phyloP scores from a whole-genome alignment of 2,888 invertebrate genomes.

The Seladonia tumulorum region DNA sequence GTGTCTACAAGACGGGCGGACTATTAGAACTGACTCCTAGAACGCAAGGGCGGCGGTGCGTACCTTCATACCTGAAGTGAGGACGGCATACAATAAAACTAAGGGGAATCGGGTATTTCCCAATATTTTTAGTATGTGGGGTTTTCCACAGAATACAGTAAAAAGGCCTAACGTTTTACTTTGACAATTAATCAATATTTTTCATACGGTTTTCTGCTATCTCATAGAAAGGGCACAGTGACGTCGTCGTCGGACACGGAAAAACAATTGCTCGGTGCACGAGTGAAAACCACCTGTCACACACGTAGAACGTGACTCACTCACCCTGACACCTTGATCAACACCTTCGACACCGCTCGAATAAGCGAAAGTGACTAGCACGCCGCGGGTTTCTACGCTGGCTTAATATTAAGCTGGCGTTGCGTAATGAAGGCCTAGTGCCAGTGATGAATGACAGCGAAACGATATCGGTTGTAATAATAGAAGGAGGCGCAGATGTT shows the following conservation, averaged over 20 bases:
- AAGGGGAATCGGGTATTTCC: too few species aligned
- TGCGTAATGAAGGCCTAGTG: slow-evolving; percentile 47
- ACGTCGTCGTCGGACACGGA: not conserved
- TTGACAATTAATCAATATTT: not conserved
- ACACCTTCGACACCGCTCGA: slow-evolving; percentile 49
- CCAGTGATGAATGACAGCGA: slow-evolving; percentile 33
- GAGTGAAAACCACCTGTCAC: slow-evolving; percentile 50
- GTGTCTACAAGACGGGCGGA: too few species aligned
- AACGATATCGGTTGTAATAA: slow-evolving; percentile 31
- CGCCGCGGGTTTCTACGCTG: slow-evolving; percentile 42
- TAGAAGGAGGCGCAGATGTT: not conserved
- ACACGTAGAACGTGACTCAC: slow-evolving; percentile 51
- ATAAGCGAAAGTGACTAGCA: slow-evolving; percentile 62
- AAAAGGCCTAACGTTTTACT: too few species aligned
- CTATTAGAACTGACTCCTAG: too few species aligned
- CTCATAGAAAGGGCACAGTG: not conserved
- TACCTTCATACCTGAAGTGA: too few species aligned
- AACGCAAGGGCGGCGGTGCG: too few species aligned
- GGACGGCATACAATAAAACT: too few species aligned
- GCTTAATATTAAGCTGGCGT: slow-evolving; percentile 53
- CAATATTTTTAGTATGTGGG: too few species aligned
- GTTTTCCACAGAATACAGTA: too few species aligned
- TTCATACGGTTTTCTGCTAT: not conserved
- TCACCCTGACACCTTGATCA: slow-evolving; percentile 58
- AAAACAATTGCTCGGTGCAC: not conserved